Percentiles rank a stretch among this genome's conserved stretches.
phyloP scores from a whole-genome alignment of 2,113 vertebrate genomes.

The Lophura nycthemera region DNA sequence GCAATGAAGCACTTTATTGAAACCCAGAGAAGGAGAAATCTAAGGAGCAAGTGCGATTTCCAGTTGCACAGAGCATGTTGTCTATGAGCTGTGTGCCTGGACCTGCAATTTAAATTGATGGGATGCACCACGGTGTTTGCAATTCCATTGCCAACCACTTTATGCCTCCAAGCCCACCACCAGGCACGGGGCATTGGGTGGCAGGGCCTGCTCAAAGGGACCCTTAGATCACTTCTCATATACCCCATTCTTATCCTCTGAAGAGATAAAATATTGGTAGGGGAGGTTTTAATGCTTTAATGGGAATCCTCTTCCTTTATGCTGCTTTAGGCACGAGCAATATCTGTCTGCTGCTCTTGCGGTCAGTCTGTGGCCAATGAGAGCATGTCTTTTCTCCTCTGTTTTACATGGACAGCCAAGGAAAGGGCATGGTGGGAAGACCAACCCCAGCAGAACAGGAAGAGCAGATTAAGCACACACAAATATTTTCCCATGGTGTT shows the following conservation, averaged over 20 bases:
- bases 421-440: neutral
- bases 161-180: fast-evolving
- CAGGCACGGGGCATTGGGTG: neutral
- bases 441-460: fast-evolving
- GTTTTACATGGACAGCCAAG: neutral
- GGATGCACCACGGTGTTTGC: too few relatives aligned
- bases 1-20: neutral
- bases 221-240: neutral
- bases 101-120: too few relatives aligned
- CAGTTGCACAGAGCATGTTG: neutral
- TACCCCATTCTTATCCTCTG: neutral
- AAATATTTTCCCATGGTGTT: neutral
- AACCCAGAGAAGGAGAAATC: neutral
- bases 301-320: neutral
- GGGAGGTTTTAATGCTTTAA: neutral
- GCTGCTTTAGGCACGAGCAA: neutral
- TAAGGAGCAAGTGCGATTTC: neutral
- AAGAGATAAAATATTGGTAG: neutral
- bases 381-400: neutral
- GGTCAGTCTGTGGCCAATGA: neutral
- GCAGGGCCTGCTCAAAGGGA: fast-evolving
- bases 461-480: neutral
- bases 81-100: neutral
- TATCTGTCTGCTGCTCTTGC: neutral
- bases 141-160: fast-evolving